Percentiles rank a stretch among this genome's conserved stretches.
Evolutionary conservation across 2,797 vertebrate species (phyloP).

Genomic region (Parotocinclus haroldoi): DNA sequence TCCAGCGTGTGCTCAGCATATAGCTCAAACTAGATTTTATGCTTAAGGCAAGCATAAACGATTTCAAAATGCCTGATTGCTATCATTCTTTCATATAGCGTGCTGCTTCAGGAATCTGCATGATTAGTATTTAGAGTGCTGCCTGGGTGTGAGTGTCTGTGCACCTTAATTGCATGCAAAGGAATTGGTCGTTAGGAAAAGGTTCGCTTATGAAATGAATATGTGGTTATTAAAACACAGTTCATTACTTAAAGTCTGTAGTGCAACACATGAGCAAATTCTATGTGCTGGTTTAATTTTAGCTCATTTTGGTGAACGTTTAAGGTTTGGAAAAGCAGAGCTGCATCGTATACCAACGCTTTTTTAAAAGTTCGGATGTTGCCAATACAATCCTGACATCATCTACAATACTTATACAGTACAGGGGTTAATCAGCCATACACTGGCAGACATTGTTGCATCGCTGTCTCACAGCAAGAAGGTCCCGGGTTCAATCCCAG

Average conservation of each 20-base stretch:
- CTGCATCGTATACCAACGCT: too few relatives aligned
- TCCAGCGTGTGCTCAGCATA: background rate
- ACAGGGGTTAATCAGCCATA: too few relatives aligned
- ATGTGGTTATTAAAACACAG: background rate
- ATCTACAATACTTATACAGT: too few relatives aligned
- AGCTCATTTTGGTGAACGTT: too few relatives aligned
- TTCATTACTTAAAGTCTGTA: background rate
- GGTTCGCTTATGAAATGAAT: background rate
- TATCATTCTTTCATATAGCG: slow-evolving; percentile 8
- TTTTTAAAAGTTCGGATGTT: too few relatives aligned
- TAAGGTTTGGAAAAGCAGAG: too few relatives aligned
- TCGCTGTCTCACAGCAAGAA: too few relatives aligned
- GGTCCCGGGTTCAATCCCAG: too few relatives aligned
- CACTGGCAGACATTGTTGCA: too few relatives aligned
- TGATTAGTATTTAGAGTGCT: slow-evolving; percentile 15
- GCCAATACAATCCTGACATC: too few relatives aligned
- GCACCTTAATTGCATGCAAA: slow-evolving; percentile 25
- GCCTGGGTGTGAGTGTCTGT: background rate
- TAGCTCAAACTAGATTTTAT: background rate
- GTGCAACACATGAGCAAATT: too few relatives aligned
- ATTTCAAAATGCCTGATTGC: slow-evolving; percentile 18
- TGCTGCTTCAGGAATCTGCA: slow-evolving; percentile 16
- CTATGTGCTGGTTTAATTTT: too few relatives aligned
- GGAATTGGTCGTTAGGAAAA: slow-evolving; percentile 1
- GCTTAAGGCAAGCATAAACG: slow-evolving; percentile 17